Percentiles rank a stretch among this genome's conserved stretches.
phyloP scores from a whole-genome alignment of 2,888 invertebrate genomes.

The Cataglyphis cursor region DNA sequence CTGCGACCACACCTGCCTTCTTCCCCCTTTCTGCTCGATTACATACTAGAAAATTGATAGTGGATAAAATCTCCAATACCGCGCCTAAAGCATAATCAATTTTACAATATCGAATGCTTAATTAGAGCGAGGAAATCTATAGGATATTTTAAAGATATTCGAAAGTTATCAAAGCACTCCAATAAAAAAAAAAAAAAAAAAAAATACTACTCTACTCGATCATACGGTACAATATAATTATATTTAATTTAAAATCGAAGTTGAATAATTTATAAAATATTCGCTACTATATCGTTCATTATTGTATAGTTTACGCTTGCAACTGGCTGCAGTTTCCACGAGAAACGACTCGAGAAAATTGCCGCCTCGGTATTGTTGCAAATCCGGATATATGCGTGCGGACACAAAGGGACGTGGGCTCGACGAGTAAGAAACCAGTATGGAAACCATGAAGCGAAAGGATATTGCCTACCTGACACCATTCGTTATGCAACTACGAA shows the following conservation, averaged over 20 bases:
- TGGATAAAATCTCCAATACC: constrained; percentile 52
- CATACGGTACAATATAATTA: too few species aligned
- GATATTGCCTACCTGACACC: constrained; percentile 49
- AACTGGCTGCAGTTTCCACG: constrained; percentile 14
- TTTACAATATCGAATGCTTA: constrained; percentile 48
- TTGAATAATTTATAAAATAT: neutral
- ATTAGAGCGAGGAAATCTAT: constrained; percentile 20
- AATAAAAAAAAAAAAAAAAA: neutral
- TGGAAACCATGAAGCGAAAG: constrained; percentile 52
- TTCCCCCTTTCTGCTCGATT: neutral
- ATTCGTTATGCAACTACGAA: constrained; percentile 61
- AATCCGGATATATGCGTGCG: constrained; percentile 70
- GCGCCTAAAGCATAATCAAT: constrained; percentile 41
- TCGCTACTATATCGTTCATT: neutral
- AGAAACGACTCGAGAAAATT: constrained; percentile 49
- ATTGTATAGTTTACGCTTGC: neutral
- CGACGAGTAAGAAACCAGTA: constrained; percentile 63
- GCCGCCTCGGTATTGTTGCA: constrained; percentile 56
- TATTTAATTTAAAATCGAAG: neutral
- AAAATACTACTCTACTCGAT: neutral
- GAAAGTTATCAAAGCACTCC: neutral
- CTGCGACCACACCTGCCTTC: constrained; percentile 37
- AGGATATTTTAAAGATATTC: neutral
- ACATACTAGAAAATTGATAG: constrained; percentile 43
- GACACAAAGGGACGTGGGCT: constrained; percentile 78